phyloP scores from a whole-genome alignment of 2,797 vertebrate genomes.

The Urocyon cinereoargenteus region DNA sequence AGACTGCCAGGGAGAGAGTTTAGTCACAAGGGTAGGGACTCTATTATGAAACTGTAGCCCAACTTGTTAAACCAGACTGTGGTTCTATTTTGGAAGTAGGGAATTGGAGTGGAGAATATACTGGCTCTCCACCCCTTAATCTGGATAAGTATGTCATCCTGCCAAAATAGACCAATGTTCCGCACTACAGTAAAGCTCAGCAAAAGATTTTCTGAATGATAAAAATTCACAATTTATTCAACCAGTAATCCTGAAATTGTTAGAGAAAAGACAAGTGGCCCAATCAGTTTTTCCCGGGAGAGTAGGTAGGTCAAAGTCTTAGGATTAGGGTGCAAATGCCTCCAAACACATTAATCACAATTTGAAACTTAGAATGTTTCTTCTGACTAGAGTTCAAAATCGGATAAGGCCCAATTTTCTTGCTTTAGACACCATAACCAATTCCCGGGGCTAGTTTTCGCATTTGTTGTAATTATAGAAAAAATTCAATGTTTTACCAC shows the following conservation, averaged over 20 bases:
- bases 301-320: background rate
- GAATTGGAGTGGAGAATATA: background rate
- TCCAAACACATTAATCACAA: background rate
- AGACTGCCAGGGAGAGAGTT: constrained; percentile 6
- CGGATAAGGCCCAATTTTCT: background rate
- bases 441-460: background rate
- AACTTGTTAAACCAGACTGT: constrained; percentile 61
- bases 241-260: constrained; percentile 16
- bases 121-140: background rate
- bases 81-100: constrained; percentile 70
- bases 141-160: constrained; percentile 3
- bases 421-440: constrained; percentile 4
- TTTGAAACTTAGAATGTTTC: background rate
- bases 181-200: constrained; percentile 6
- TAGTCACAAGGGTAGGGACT: constrained; percentile 36
- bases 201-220: constrained; percentile 28
- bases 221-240: background rate
- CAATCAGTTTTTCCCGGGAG: constrained; percentile 34
- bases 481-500: background rate
- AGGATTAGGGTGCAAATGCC: constrained; percentile 16
- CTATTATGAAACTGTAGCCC: constrained; percentile 38
- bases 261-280: constrained; percentile 4
- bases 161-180: constrained; percentile 56
- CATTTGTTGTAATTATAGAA: background rate
- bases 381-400: background rate